phyloP scores from a whole-genome alignment of 92 coral and sea anemone species.

The Palythoa caribaeorum region DNA sequence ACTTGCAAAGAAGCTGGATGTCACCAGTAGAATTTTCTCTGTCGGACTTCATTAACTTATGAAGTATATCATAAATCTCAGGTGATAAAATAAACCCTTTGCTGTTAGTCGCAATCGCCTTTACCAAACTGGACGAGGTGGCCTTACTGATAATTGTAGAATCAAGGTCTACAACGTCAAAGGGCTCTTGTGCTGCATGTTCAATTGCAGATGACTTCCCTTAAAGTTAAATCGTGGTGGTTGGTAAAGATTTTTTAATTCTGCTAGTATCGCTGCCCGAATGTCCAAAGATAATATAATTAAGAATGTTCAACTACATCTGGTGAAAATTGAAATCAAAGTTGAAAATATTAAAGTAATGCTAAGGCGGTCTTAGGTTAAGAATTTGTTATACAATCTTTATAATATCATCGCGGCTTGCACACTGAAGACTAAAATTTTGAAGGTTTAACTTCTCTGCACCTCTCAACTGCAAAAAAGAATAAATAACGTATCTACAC shows the following conservation, averaged over 20 bases:
- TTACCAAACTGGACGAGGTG: conserved; percentile 66
- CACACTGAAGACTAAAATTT: not conserved
- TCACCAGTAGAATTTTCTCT: conserved; percentile 66
- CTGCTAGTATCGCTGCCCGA: not conserved
- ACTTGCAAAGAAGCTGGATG: conserved; percentile 61
- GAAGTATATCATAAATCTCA: conserved; percentile 63
- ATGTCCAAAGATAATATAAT: too few species aligned
- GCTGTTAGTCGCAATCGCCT: conserved; percentile 49
- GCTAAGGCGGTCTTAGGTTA: not conserved
- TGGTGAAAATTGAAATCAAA: not conserved
- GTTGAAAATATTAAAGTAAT: not conserved
- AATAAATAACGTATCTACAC: too few species aligned
- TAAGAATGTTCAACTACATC: too few species aligned
- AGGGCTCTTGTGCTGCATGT: conserved; percentile 55
- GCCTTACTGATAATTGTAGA: conserved; percentile 51
- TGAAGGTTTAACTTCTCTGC: too few species aligned
- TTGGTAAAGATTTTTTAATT: not conserved
- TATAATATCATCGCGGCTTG: too few species aligned
- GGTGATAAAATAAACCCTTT: conserved; percentile 67
- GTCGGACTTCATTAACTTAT: conserved; percentile 67
- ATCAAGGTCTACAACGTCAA: conserved; percentile 13
- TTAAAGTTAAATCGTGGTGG: conserved; percentile 1
- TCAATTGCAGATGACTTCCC: conserved; percentile 62
- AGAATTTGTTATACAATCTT: too few species aligned
- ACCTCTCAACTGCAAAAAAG: too few species aligned